Evolutionary conservation across 30 jellyfish, hydroid and myxozoan species (phyloP).

Genomic region (Haliclystus octoradiatus): DNA sequence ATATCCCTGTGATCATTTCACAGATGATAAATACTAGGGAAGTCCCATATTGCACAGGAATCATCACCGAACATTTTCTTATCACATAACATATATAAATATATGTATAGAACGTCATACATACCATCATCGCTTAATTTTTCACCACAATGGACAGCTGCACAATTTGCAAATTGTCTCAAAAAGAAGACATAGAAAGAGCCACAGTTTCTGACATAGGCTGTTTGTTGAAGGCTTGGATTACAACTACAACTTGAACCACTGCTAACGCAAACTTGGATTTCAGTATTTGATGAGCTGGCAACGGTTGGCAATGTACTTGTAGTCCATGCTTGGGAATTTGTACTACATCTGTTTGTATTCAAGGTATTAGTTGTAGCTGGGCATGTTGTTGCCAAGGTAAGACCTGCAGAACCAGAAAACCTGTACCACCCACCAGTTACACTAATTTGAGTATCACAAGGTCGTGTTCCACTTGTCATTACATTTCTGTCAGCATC

Average conservation of each 20-base stretch:
- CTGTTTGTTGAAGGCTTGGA: not conserved
- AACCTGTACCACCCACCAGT: slow-evolving; percentile 46
- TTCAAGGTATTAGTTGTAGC: not conserved
- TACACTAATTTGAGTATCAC: slow-evolving; percentile 12
- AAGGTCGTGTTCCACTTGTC: slow-evolving; percentile 15
- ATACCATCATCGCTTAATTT: too few relatives aligned
- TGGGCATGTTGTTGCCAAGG: slow-evolving; percentile 22
- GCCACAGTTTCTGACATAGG: slow-evolving; percentile 22
- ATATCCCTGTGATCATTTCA: too few relatives aligned
- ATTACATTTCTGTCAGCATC: not conserved
- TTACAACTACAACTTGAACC: slow-evolving; percentile 19
- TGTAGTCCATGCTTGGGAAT: slow-evolving; percentile 33
- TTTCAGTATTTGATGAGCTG: slow-evolving; percentile 1
- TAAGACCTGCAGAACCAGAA: slow-evolving; percentile 21
- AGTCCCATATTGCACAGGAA: too few relatives aligned
- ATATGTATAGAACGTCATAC: too few relatives aligned
- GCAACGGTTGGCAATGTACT: slow-evolving; percentile 22
- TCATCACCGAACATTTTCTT: too few relatives aligned
- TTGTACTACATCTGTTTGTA: slow-evolving; percentile 22
- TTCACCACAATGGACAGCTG: slow-evolving; percentile 35
- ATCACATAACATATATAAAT: too few relatives aligned
- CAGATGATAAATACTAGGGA: too few relatives aligned
- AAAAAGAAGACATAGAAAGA: slow-evolving; percentile 15
- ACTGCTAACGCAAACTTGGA: slow-evolving; percentile 22
- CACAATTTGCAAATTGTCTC: slow-evolving; percentile 23